phyloP scores from a whole-genome alignment of 2,888 invertebrate species.

The Scaptomyza parva region DNA sequence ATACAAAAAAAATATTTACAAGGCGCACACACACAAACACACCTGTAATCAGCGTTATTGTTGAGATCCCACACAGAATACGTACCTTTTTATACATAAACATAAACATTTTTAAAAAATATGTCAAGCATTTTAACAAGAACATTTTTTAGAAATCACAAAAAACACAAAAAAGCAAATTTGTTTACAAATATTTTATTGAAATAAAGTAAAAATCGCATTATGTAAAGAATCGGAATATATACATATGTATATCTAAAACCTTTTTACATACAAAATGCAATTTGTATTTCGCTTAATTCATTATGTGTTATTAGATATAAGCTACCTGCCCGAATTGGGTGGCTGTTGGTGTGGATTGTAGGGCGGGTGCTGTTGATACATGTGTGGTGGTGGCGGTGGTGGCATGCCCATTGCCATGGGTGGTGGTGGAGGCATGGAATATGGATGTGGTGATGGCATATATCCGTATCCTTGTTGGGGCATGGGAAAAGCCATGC shows the following conservation, averaged over 20 bases:
- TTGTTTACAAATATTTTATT: conserved; percentile 57
- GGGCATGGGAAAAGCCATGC: conserved; percentile 57
- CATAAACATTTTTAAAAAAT: not conserved
- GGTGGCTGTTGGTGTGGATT: conserved; percentile 44
- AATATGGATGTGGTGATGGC: conserved; percentile 44
- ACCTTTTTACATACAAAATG: not conserved
- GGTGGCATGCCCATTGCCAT: conserved; percentile 29
- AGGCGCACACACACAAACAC: conserved; percentile 45
- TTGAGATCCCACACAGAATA: conserved; percentile 67
- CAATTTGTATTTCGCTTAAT: not conserved
- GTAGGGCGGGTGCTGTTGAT: conserved; percentile 21
- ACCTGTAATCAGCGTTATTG: conserved; percentile 49
- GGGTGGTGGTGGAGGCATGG: conserved; percentile 43
- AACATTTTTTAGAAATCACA: conserved; percentile 47
- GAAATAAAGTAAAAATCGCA: conserved; percentile 39
- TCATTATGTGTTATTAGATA: not conserved
- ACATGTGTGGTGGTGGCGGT: conserved; percentile 39
- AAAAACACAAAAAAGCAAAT: conserved; percentile 35
- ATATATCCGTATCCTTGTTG: conserved; percentile 60
- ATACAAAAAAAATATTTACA: conserved; percentile 35
- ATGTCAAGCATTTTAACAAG: conserved; percentile 55
- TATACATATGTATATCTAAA: not conserved
- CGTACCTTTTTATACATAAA: conserved; percentile 73
- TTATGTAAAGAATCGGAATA: conserved; percentile 1
- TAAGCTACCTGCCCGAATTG: conserved; percentile 21